Percentiles rank a stretch among this genome's conserved stretches.
Conservation (phyloP, 2,888 invertebrate species). For the Aricia artaxerxes region DNA sequence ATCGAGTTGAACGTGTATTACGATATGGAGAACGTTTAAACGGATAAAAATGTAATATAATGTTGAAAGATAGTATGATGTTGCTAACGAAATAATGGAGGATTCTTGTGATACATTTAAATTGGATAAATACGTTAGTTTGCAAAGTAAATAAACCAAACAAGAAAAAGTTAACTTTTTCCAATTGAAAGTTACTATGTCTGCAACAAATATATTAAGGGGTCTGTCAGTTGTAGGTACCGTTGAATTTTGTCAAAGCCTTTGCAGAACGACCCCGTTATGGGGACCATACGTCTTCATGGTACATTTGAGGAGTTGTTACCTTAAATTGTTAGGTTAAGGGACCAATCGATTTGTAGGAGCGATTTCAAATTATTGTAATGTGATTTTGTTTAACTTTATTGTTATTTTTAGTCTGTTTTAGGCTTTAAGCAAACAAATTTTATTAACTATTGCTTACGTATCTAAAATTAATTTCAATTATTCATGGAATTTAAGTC, state of each 20-base stretch:
- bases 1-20: no score
- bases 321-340: conserved; percentile 49
- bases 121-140: no score
- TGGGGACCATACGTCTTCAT: conserved; percentile 68
- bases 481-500: no score
- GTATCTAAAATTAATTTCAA: no score
- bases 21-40: background rate
- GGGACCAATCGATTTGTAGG: conserved; percentile 37
- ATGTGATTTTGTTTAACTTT: background rate
- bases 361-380: conserved; percentile 32
- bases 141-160: background rate
- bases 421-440: no score
- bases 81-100: no score
- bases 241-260: conserved; percentile 65
- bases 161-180: no score
- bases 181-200: background rate
- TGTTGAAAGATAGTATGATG: background rate
- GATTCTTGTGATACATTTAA: no score
- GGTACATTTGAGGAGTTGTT: conserved; percentile 62
- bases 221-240: conserved; percentile 46
- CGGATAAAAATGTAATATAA: background rate
- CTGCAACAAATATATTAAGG: conserved; percentile 45
- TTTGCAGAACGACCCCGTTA: conserved; percentile 52
- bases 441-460: no score
- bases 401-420: background rate